Evolutionary conservation across 2,113 vertebrate species (phyloP).

Genomic region (Nothocercus nigrocapillus): DNA sequence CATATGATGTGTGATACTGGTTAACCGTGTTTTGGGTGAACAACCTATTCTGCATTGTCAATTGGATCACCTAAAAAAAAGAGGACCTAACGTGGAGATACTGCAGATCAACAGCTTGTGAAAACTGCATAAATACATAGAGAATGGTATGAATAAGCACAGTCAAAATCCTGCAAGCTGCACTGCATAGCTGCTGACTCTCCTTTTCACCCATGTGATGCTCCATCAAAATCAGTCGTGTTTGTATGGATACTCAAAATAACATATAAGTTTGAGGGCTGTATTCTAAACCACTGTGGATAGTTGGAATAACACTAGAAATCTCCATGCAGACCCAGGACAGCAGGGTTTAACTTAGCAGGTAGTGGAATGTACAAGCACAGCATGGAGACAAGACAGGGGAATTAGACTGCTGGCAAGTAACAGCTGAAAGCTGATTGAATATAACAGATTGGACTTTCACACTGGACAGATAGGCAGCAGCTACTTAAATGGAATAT

Average conservation of each 20-base stretch:
- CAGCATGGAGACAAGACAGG: slow-evolving; percentile 55
- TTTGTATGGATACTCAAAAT: neutral
- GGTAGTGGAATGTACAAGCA: slow-evolving; percentile 65
- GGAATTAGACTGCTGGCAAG: slow-evolving; percentile 67
- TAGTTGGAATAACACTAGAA: slow-evolving; percentile 41
- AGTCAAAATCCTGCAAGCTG: neutral
- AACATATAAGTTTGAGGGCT: neutral
- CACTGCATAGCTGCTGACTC: slow-evolving; percentile 11
- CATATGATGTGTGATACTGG: neutral
- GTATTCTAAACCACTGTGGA: neutral
- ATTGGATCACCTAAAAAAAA: neutral
- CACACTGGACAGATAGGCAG: slow-evolving; percentile 62
- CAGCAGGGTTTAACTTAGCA: slow-evolving; percentile 49
- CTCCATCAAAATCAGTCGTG: neutral
- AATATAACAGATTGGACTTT: slow-evolving; percentile 69
- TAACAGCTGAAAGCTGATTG: slow-evolving; percentile 62
- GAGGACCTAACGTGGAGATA: neutral
- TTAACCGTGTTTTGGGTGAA: neutral
- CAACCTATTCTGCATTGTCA: neutral
- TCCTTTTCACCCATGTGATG: neutral
- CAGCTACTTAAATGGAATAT: slow-evolving; percentile 62
- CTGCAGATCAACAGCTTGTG: neutral
- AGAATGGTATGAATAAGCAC: neutral
- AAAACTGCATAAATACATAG: neutral
- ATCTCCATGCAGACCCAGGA: slow-evolving; percentile 8